Evolutionary conservation across 2,113 vertebrate species (phyloP).

Genomic region (Tapirus terrestris): DNA sequence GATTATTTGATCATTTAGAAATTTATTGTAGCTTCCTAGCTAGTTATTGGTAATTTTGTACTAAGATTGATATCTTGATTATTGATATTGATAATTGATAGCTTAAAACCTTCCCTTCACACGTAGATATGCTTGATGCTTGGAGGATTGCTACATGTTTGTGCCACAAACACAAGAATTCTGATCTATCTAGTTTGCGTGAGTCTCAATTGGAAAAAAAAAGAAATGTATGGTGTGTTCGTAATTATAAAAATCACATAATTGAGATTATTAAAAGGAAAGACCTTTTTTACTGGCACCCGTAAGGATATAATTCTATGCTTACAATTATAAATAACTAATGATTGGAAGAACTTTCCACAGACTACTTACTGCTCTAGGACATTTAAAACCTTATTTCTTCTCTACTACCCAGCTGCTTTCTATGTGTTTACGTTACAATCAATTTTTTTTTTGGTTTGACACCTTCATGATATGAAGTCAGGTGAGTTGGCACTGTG

Average conservation of each 20-base stretch:
- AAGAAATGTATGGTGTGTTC: background rate
- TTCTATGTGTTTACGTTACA: background rate
- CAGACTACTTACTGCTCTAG: background rate
- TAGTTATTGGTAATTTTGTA: background rate
- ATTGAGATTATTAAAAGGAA: background rate
- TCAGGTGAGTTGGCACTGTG: background rate
- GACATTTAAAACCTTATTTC: background rate
- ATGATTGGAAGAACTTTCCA: background rate
- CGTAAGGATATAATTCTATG: background rate
- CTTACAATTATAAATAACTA: background rate
- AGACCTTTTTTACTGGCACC: background rate
- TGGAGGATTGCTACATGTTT: background rate
- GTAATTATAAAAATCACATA: background rate
- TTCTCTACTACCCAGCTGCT: background rate
- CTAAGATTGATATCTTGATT: no score
- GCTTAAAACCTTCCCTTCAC: background rate
- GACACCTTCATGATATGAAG: background rate
- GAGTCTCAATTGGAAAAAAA: background rate
- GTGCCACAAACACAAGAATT: background rate
- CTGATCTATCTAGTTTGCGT: background rate
- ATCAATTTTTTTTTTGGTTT: background rate
- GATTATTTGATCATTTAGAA: background rate
- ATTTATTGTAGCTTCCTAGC: background rate
- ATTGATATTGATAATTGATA: background rate
- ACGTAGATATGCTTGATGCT: background rate